Percentiles rank a stretch among this genome's conserved stretches.
phyloP scores from a whole-genome alignment of 2,113 vertebrate species.

The Malaclemys terrapin region DNA sequence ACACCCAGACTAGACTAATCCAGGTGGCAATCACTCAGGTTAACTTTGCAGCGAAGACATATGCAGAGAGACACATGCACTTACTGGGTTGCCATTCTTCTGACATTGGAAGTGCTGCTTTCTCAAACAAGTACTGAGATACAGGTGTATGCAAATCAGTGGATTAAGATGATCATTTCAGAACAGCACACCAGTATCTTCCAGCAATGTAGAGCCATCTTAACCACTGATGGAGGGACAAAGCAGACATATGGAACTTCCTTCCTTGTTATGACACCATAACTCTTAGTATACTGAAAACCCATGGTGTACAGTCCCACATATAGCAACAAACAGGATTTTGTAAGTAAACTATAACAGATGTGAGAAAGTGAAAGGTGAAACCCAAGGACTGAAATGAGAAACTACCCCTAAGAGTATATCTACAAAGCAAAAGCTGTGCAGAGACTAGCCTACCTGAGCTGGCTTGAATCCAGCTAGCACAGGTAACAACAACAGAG shows the following conservation, averaged over 20 bases:
- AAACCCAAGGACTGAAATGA: neutral
- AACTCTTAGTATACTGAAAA: neutral
- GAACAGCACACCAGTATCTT: neutral
- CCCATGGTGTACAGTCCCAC: neutral
- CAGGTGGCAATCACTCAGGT: neutral
- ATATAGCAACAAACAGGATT: constrained; percentile 1
- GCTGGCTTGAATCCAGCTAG: neutral
- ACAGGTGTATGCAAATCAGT: neutral
- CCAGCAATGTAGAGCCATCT: neutral
- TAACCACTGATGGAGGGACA: constrained; percentile 7
- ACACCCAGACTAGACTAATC: neutral
- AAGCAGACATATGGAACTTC: neutral
- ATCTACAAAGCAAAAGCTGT: neutral
- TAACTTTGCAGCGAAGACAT: neutral
- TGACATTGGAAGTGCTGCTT: neutral
- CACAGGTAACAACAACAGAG: neutral
- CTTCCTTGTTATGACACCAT: neutral
- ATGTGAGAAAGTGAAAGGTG: neutral
- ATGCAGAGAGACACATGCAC: neutral
- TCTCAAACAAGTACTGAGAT: neutral
- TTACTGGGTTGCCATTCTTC: neutral
- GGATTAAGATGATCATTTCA: neutral
- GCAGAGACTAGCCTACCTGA: neutral
- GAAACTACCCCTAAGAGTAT: neutral
- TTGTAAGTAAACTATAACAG: neutral